Base-by-base conservation (phyloP, 1,140 invertebrate genomes). In the Monomorium pharaonis region DNA sequence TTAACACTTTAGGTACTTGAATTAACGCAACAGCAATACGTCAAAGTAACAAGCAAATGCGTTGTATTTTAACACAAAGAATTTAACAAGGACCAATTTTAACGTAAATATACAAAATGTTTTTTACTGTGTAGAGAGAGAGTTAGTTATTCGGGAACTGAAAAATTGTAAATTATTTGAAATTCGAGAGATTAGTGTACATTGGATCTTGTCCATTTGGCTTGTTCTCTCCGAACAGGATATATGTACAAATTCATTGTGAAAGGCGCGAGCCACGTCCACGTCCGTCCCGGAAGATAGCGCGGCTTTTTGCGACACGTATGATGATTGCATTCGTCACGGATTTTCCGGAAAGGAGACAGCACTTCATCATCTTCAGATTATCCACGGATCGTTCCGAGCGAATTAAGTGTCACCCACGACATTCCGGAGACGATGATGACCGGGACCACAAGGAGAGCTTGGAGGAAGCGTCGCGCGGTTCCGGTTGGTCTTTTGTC, bases 251-350 rank as follows among this genome's bases (percentile, higher is more conserved):
- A 72, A 72, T 72, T 81, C 18, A 72, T 72, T 51, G 18, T 16
- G 12, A 30, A 37, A 44, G 78, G 14, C 18, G 27, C 42, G 60
- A 70, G 51, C 51, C 65, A 24, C 37, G 56, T 70, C 78, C 51
- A 2, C 5, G 65, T 16, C 18, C 5, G 65, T 16, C 18, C 3
- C 33, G 49, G 63, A 16, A 67, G 67, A 24, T 33, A 60, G 27
- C n/a, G 30, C 58, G 30, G 62, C 27, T 69, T 54, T 51, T 83
- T 60, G 56, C 85, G 89, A 86, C 72, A 42, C 81, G n/a, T n/a
- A n/a, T n/a, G 72, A 87, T 93, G 89, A 93, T 93, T 92, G 91
- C 91, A 93, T 93, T 93, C 88, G 92, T 78, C 72, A 93, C 90
- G 92, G 92, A 88, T 92, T 92, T 92, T 92, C 90, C 91, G 88